Evolutionary conservation across 2,888 invertebrate genomes (phyloP), one percentile per base, ranked within the genome.

Genomic region (Latrodectus hesperus): DNA sequence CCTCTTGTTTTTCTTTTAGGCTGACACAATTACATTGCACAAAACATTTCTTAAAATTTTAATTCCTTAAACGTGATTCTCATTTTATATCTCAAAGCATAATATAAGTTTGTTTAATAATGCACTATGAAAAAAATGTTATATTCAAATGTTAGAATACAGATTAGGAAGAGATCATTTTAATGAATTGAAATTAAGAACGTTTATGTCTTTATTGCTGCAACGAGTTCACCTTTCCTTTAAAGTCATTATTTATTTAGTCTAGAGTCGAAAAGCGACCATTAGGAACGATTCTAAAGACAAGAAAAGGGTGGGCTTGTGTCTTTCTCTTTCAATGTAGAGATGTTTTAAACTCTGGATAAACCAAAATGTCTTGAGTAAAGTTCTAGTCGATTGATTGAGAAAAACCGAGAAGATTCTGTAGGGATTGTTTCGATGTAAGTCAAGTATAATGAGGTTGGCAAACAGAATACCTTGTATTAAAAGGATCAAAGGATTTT

Each of bases 241-340:
- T 76, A 38, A 38, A 83, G 77, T 78, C 84, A 84, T 84, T 84
- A 65, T 71, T 72, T 73, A 84, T 71, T 71, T 53, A 16, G 38
- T 49, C 53, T 71, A 70, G 51, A 52, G 51, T 52, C 70, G 76
- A 84, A 72, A 78, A 72, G 72, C 84, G 78, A 77, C 77, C 84
- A 78, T 84, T 84, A 84, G 55, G 84, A 53, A 16, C 26, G 67
- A 67, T 53, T 73, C 64, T 64, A 55, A 67, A 71, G 26, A 84
- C 84, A 84, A 49, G 65, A 72, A 84, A 84, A 53, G 73, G 84
- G 84, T 65, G 84, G 84, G 70, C 49, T 82, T 26, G 14, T n/a
- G 53, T 38, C 22, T 55, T 55, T 53, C 73, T n/a, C 9, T 74
- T 17, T 22, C 22, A 74, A 17, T 74, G 38, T 55, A 49, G 74